These are phyloP conservation scores for Prochilodus magdalenae DNA, from an alignment of 2,113 vertebrate genomes.

Conservation along the genomic window DNA sequence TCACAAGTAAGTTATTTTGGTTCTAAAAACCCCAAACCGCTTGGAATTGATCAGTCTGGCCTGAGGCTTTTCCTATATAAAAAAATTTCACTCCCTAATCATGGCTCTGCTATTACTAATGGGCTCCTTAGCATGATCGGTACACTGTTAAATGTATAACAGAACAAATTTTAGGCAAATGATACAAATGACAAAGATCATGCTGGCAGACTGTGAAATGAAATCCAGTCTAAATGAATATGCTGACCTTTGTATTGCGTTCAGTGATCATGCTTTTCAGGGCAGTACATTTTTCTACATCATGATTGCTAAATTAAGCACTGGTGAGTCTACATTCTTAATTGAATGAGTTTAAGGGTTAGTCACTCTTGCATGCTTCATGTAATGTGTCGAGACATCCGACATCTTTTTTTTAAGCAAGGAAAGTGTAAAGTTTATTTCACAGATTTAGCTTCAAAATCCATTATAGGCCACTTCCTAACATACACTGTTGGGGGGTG, in stretches of 20 bases:
- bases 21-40: no score
- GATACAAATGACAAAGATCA: slow-evolving; percentile 56
- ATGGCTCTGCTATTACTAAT: neutral
- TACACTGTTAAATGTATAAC: slow-evolving; percentile 57
- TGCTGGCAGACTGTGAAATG: slow-evolving; percentile 48
- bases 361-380: neutral
- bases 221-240: slow-evolving; percentile 67
- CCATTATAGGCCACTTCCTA: no score
- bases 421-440: slow-evolving; percentile 11
- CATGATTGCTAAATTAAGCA: slow-evolving; percentile 14
- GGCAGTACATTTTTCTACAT: slow-evolving; percentile 64
- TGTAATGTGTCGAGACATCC: slow-evolving; percentile 22
- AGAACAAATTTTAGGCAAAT: slow-evolving; percentile 54
- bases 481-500: no score
- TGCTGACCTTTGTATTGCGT: slow-evolving; percentile 70
- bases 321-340: slow-evolving; percentile 8
- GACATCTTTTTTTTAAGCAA: neutral
- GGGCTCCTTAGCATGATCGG: neutral
- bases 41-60: neutral
- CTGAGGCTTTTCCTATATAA: neutral
- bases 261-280: slow-evolving; percentile 61
- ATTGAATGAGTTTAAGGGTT: neutral
- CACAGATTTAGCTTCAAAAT: neutral
- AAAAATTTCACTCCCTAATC: neutral
- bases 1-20: neutral